Base-by-base conservation (phyloP, 1,140 invertebrate species). In the Tetragonula clypearis region DNA sequence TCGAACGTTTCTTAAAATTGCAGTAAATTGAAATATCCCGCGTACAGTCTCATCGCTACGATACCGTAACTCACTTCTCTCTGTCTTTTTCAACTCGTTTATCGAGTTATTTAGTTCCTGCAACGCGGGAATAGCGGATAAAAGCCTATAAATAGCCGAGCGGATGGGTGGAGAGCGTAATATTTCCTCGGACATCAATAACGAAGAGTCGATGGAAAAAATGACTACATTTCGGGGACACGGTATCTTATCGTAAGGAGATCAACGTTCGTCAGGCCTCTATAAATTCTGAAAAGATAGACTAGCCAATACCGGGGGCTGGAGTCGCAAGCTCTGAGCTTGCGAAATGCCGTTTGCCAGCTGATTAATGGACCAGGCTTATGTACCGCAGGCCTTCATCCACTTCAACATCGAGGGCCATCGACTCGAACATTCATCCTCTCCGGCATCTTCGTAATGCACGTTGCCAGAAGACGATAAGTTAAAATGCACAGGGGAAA, bases 331-430 rank as follows among this genome's bases (percentile, higher is more conserved):
- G 75, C 76, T 55, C 79, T 26, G 68, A 87, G 88, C 76, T 90
- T 90, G 88, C 89, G 89, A 86, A 90, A 90, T 87, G 65, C 89
- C 89, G 89, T 90, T 90, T 90, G 89, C 83, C 41, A 87, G 78
- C 89, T 90, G 89, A 90, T 90, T 90, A 90, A 90, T 90, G 89
- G 89, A 75, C 86, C 83, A 84, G 80, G 82, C 86, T 90, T 90
- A 90, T 88, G 86, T 90, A 90, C 84, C 81, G 81, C 86, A 90
- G 86, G 77, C 86, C 86, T 88, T 87, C 89, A 90, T 90, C 88
- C 79, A 87, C 88, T 90, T 90, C 75, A 90, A 41, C 86, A 87
- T 89, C 88, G 88, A 90, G 86, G 79, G 81, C 88, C 88, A 90
- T 80, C 89, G 80, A 87, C 72, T 90, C 72, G 76, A 87, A 87